Evolutionary conservation across 2,113 vertebrate genomes (phyloP).

Genomic region (Gymnogyps californianus): DNA sequence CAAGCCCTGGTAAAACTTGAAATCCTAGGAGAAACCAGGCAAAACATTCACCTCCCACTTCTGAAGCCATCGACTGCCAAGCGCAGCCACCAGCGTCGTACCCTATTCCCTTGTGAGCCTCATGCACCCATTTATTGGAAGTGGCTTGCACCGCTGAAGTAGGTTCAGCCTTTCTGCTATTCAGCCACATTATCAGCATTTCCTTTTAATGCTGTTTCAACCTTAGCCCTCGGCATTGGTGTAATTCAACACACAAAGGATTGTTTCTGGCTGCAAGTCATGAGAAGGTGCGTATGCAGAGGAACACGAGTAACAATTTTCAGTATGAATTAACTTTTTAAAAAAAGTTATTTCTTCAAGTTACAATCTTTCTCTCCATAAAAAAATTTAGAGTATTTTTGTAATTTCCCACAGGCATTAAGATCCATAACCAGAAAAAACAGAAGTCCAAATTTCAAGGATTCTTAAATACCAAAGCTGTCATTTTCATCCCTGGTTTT

Average conservation of each 20-base stretch:
- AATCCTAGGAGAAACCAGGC: background rate
- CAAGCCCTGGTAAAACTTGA: background rate
- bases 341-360: background rate
- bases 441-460: background rate
- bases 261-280: background rate
- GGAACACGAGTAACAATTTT: background rate
- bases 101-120: background rate
- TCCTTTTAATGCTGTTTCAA: background rate
- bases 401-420: background rate
- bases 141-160: background rate
- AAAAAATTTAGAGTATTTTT: background rate
- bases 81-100: background rate
- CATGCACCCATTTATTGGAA: background rate
- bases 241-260: background rate
- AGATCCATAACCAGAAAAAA: background rate
- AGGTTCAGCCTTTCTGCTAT: background rate
- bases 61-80: background rate
- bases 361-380: background rate
- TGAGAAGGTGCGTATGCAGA: background rate
- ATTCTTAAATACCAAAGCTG: background rate
- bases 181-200: background rate
- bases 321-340: background rate
- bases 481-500: background rate
- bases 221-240: background rate
- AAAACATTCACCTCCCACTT: background rate